phyloP scores from a whole-genome alignment of 2,113 vertebrate genomes.

The Taurulus bubalis region DNA sequence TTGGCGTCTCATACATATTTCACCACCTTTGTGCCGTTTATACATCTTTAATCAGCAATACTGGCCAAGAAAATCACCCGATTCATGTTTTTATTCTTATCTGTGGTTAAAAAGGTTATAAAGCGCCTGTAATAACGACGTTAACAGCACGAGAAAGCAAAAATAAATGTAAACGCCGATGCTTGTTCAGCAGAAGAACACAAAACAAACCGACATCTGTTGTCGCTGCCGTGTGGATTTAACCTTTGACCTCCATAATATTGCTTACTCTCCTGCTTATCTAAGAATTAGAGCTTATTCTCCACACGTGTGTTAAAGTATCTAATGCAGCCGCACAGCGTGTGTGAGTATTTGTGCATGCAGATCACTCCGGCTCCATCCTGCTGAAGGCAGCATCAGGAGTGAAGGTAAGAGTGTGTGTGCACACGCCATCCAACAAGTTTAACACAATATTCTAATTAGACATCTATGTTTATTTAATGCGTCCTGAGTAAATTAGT shows the following conservation, averaged over 20 bases:
- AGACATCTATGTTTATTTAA: conserved; percentile 84
- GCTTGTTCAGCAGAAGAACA: conserved; percentile 2
- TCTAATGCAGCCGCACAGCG: conserved; percentile 17
- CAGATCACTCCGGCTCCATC: conserved; percentile 56
- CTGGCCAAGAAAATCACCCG: neutral
- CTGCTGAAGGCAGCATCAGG: conserved; percentile 61
- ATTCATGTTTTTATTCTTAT: too few relatives aligned
- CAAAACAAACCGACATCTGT: conserved; percentile 7
- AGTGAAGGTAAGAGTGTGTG: conserved; percentile 67
- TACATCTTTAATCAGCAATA: neutral
- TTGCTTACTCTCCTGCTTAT: conserved; percentile 9
- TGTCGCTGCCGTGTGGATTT: conserved; percentile 1
- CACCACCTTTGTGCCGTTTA: neutral
- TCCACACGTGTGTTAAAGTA: conserved; percentile 12
- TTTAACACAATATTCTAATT: conserved; percentile 83
- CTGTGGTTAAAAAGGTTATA: neutral
- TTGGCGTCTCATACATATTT: too few relatives aligned
- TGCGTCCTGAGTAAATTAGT: conserved; percentile 82
- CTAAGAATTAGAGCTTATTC: conserved; percentile 30
- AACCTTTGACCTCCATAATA: conserved; percentile 31
- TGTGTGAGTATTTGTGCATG: conserved; percentile 62
- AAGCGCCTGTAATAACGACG: neutral
- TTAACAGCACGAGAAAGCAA: neutral
- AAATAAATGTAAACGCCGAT: neutral
- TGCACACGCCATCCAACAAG: conserved; percentile 62